These are phyloP conservation scores for Lapara coniferarum DNA, from an alignment of 2,888 invertebrate genomes.

Conservation along the genomic window DNA sequence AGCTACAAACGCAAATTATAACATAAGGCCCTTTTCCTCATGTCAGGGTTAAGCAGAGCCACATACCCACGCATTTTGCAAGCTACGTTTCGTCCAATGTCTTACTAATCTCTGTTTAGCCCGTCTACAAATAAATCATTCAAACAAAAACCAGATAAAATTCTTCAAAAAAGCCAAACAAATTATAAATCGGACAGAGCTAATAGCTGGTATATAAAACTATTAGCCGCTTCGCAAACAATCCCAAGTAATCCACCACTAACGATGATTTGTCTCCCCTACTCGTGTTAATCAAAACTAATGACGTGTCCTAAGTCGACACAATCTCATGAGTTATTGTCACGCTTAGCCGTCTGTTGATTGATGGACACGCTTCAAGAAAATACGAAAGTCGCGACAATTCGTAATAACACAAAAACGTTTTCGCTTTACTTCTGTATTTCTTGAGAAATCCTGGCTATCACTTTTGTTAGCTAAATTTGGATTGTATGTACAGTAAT, in stretches of 20 bases:
- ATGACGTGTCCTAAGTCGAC: constrained; percentile 34
- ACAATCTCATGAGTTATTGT: constrained; percentile 28
- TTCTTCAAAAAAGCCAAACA: background rate
- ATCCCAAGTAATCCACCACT: constrained; percentile 22
- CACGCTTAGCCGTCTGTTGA: background rate
- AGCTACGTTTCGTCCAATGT: no score
- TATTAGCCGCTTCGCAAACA: constrained; percentile 27
- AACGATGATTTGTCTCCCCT: constrained; percentile 37
- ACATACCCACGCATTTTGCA: no score
- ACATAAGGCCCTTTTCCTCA: no score
- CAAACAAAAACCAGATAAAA: no score
- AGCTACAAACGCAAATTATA: no score
- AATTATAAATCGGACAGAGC: background rate
- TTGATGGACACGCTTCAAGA: constrained; percentile 10
- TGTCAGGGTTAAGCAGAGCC: no score
- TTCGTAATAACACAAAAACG: background rate
- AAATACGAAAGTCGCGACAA: background rate
- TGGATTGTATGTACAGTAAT: no score
- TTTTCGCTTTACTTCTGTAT: background rate
- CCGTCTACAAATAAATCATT: background rate
- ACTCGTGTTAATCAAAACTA: constrained; percentile 37
- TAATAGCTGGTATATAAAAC: constrained; percentile 20
- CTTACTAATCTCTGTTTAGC: no score
- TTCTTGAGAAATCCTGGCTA: no score
- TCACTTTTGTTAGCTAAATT: no score